Conservation (phyloP, 2,888 invertebrate genomes). For the Lymantria dispar region DNA sequence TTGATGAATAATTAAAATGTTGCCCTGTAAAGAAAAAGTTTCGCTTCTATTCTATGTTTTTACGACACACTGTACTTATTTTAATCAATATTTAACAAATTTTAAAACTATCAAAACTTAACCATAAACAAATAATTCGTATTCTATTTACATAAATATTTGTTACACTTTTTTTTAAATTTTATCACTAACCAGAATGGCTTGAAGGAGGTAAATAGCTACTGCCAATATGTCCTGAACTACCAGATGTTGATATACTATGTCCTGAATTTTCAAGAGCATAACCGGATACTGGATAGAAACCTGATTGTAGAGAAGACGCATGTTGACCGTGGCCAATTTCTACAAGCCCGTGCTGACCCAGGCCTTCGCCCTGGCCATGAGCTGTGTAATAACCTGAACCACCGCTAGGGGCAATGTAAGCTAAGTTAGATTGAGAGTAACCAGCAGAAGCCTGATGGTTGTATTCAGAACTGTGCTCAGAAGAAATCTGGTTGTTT, state of each 20-base stretch:
- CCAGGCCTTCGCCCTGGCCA: background rate
- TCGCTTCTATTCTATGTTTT: no score
- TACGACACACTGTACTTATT: background rate
- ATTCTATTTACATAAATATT: background rate
- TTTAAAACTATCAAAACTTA: background rate
- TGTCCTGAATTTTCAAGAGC: background rate
- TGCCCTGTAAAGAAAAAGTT: no score
- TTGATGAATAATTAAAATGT: no score
- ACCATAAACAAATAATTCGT: background rate
- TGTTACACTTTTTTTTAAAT: background rate
- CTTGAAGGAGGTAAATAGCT: constrained; percentile 7
- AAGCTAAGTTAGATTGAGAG: background rate
- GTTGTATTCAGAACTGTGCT: background rate
- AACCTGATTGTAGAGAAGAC: background rate
- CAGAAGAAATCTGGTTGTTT: background rate
- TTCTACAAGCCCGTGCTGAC: background rate
- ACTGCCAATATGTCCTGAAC: background rate
- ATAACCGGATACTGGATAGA: background rate
- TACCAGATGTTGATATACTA: background rate
- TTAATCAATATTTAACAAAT: background rate
- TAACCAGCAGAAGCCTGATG: background rate
- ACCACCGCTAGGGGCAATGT: background rate
- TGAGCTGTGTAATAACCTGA: background rate
- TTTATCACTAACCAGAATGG: background rate
- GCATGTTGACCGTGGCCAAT: background rate